Base-by-base conservation (phyloP, 2,113 vertebrate genomes). In the Anoplopoma fimbria region DNA sequence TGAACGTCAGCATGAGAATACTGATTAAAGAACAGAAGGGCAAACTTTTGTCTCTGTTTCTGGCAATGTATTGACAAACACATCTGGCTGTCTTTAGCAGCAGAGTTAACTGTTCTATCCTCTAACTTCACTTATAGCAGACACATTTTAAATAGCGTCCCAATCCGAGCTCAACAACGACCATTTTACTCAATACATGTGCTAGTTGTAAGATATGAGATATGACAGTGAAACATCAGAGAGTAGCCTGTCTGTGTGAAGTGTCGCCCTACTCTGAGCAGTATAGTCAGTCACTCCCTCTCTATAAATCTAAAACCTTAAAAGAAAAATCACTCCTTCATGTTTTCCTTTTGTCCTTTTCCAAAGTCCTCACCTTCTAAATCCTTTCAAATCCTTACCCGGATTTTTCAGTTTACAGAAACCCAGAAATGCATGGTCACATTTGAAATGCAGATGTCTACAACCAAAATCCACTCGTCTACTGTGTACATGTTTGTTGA, bases 361-460 rank as follows among this genome's bases (percentile, higher is more conserved):
- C 57, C 80, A 71, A 86, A 84, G 36, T 88, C 86, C 79, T 82
- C 84, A 89, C 89, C 67, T 84, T 82, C 82, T 83, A 86, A 90
- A 90, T 74, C 63, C 75, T 87, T 77, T 71, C 33, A 77, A 90
- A 92, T 85, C 88, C 88, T 87, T 81, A 88, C 90, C 80, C 47
- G 33, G 85, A 69, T 85, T 84, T 76, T 47, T 77, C 27, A 71
- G 74, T 88, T 77, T 60, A 73, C 55, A 47, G 29, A 76, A 87
- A 87, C 65, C 76, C 77, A 73, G 38, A 84, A 88, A 63, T 83
- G 94, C 93, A 94, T 93, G 91, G 79, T 86, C 89, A 91, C 87
- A 79, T 88, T 61, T 95, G 82, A 97, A 97, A 98, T 98, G 97
- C 97, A 99, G 97, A 97, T 98, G 97, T 99, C 97, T 97, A 96